Evolutionary conservation across 1,140 invertebrate genomes (phyloP), one percentile per base, ranked within the genome.

Genomic region (Lepidotrigona ventralis): DNA sequence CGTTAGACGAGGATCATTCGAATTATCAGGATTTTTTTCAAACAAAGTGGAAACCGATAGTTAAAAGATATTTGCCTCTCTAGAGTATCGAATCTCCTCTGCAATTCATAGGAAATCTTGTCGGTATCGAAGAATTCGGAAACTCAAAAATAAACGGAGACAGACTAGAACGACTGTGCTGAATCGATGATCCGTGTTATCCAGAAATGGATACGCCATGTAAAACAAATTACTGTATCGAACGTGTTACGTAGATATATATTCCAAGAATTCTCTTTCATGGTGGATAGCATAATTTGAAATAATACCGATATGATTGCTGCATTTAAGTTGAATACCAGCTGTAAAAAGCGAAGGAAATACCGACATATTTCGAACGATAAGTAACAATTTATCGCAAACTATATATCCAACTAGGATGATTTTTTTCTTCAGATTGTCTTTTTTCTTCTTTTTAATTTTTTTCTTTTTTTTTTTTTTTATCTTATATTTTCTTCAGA

Each of bases 161-260:
- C 1, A 29, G 26, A n/a, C 1, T 15, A 15, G 1, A 66, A 0
- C 14, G 15, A 17, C 0, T 0, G 15, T 9, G 17, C 19, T 66
- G 19, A 66, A 19, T 15, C 17, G 29, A 5, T 9, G 19, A 66
- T 19, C 26, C 17, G 29, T 39, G 9, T 19, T 39, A 39, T 19
- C 19, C 66, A 33, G 9, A 11, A 33, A 68, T 68, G n/a, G n/a
- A 68, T 8, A 68, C 17, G 66, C 39, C 8, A 46, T 29, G 2
- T 9, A 14, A n/a, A 12, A 23, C 23, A 12, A 54, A 54, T 14
- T 6, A 15, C 14, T 14, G 3, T 14, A 60, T 60, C 58, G 11
- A n/a, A n/a, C 23, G 1, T 60, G 23, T 23, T 60, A n/a, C 19
- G n/a, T 14, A 5, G 14, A 12, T 64, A 8, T 2, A 29, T 33